Conservation (phyloP, 2,888 invertebrate genomes). For the Sinelater perroti region DNA sequence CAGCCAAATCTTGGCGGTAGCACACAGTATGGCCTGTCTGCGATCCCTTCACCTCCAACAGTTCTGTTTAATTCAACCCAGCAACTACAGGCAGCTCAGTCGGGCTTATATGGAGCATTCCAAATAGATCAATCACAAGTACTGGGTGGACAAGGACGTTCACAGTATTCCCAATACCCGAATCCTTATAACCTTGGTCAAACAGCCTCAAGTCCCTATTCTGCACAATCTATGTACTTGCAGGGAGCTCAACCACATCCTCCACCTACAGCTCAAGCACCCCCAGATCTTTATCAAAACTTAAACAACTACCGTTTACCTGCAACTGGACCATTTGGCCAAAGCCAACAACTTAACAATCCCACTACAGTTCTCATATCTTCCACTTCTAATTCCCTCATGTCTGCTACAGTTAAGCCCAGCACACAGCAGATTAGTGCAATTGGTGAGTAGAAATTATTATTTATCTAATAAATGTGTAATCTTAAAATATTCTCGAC, state of each 20-base stretch:
- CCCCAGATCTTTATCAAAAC: constrained; percentile 77
- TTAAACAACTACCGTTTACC: constrained; percentile 58
- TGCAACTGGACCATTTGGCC: constrained; percentile 74
- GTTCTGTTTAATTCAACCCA: constrained; percentile 83
- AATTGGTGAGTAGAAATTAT: constrained; percentile 66
- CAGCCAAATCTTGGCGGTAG: constrained; percentile 59
- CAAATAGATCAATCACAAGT: constrained; percentile 66
- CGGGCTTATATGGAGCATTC: constrained; percentile 82
- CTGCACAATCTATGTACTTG: constrained; percentile 73
- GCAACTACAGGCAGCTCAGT: constrained; percentile 65
- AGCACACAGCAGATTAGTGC: constrained; percentile 84
- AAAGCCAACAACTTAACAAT: constrained; percentile 83
- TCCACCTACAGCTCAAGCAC: constrained; percentile 65
- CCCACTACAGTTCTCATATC: constrained; percentile 90
- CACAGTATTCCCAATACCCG: constrained; percentile 83
- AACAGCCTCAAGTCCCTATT: constrained; percentile 74
- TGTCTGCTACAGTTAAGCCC: constrained; percentile 88
- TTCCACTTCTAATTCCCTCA: constrained; percentile 85
- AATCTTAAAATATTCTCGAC: no score
- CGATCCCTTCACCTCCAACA: constrained; percentile 87
- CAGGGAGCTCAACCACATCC: constrained; percentile 62
- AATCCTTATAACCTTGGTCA: constrained; percentile 65
- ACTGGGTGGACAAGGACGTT: constrained; percentile 75
- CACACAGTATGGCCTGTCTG: constrained; percentile 80
- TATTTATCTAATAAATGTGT: no score